Evolutionary conservation across 2,113 vertebrate genomes (phyloP).

Genomic region (Labrus mixtus): DNA sequence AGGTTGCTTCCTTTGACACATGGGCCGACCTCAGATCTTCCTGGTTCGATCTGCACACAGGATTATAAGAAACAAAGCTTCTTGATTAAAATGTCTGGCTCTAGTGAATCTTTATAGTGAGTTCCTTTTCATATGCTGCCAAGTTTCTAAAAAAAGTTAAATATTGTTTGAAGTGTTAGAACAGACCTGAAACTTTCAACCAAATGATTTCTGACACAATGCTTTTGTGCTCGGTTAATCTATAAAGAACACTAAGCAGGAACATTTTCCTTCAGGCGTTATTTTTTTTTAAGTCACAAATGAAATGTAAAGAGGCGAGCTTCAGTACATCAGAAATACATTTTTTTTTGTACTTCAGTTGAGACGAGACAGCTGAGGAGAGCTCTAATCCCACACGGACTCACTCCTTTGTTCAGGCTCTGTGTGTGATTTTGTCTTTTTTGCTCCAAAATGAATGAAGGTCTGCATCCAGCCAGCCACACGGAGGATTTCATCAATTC

Average conservation of each 20-base stretch:
- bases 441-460: constrained; percentile 48
- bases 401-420: constrained; percentile 30
- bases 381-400: constrained; percentile 38
- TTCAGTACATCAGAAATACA: constrained; percentile 24
- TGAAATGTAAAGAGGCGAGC: constrained; percentile 19
- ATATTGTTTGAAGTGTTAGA: not conserved
- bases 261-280: not conserved
- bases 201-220: not conserved
- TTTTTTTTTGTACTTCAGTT: constrained; percentile 6
- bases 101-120: not conserved
- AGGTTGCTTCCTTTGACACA: too few relatives aligned
- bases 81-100: not conserved
- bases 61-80: too few relatives aligned
- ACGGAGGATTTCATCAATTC: constrained; percentile 59
- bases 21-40: too few relatives aligned
- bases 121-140: not conserved
- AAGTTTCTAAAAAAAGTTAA: not conserved
- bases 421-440: constrained; percentile 55
- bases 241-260: constrained; percentile 5
- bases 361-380: constrained; percentile 27
- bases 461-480: constrained; percentile 41
- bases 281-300: constrained; percentile 26
- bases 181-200: constrained; percentile 4
- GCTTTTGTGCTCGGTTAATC: constrained; percentile 3
- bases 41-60: too few relatives aligned